Base-by-base conservation (phyloP, 2,797 vertebrate species). In the Staurois parvus region DNA sequence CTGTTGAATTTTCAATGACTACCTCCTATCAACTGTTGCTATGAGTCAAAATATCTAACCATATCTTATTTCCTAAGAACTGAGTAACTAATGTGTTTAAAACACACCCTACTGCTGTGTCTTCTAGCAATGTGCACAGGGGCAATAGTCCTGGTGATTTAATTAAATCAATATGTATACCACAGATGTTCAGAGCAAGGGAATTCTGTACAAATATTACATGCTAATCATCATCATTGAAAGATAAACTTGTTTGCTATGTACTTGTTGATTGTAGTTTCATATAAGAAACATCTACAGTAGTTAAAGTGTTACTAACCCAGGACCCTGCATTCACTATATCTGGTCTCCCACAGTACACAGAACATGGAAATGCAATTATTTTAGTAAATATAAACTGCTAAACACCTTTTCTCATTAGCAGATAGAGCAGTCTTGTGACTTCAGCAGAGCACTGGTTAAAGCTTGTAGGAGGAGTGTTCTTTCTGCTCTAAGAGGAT, bases 1-100 rank as follows among this genome's bases (percentile, higher is more conserved):
- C 66, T 56, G 30, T 70, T 80, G 28, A 24, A 81, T 74, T 12
- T 59, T 45, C 21, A 29, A 59, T 69, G 28, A 75, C 73, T 52
- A 28, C 64, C 64, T 68, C 62, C 42, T 76, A 69, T 76, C 72
- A 52, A 68, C 73, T 83, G 81, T 84, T 84, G 73, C 81, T 69
- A 70, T 69, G 73, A 15, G 15, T 59, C 73, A 37, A 76, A 69
- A 76, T 73, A 76, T 69, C 30, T 45, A 69, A 45, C 28, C 64
- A 68, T 69, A 84, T 56, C 64, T 59, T 28, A 59, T 81, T 72
- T 81, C 68, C 40, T 72, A 70, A 72, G 68, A 72, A 81, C 30
- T 67, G 48, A 81, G 48, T 26, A 56, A 80, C 13, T 29, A 28
- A 52, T 45, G 4, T 30, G 28, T 29, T 4, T 40, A 56, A 59